Evolutionary conservation across 2,113 vertebrate genomes (phyloP).

Genomic region (Tursiops truncatus): DNA sequence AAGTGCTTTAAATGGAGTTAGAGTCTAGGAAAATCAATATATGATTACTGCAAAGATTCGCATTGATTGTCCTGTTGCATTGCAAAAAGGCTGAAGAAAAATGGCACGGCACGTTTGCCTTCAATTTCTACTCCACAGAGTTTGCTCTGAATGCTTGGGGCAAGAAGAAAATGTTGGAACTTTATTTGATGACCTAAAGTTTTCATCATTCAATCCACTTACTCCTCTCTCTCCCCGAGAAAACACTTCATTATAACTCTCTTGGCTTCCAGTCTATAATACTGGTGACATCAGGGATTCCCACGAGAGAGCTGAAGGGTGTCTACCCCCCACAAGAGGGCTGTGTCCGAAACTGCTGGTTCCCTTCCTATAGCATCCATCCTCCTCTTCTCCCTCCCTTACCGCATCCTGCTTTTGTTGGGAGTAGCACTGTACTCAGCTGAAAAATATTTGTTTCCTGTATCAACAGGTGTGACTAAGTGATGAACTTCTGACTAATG

Average conservation of each 20-base stretch:
- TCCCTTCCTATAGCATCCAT: neutral
- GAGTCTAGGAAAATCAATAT: slow-evolving; percentile 96
- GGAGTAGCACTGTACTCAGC: neutral
- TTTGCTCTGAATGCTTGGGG: slow-evolving; percentile 77
- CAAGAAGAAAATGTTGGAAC: slow-evolving; percentile 71
- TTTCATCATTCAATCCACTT: slow-evolving; percentile 76
- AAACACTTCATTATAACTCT: slow-evolving; percentile 37
- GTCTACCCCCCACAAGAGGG: neutral
- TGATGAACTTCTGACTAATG: neutral
- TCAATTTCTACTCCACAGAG: slow-evolving; percentile 78
- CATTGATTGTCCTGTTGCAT: slow-evolving; percentile 91
- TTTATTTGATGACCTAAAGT: slow-evolving; percentile 80
- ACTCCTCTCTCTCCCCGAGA: slow-evolving; percentile 25
- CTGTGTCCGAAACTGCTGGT: neutral
- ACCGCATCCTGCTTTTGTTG: neutral
- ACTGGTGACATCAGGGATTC: neutral
- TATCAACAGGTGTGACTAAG: neutral
- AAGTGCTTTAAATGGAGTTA: slow-evolving; percentile 96
- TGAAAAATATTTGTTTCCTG: neutral
- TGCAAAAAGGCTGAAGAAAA: slow-evolving; percentile 89
- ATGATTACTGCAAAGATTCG: slow-evolving; percentile 96
- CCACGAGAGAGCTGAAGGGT: neutral
- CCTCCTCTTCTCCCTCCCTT: neutral
- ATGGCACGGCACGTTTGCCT: slow-evolving; percentile 79
- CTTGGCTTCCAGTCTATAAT: neutral